These are phyloP conservation scores for Sebastes schlegelii DNA, from an alignment of 2,113 vertebrate species.

Conservation along the genomic window DNA sequence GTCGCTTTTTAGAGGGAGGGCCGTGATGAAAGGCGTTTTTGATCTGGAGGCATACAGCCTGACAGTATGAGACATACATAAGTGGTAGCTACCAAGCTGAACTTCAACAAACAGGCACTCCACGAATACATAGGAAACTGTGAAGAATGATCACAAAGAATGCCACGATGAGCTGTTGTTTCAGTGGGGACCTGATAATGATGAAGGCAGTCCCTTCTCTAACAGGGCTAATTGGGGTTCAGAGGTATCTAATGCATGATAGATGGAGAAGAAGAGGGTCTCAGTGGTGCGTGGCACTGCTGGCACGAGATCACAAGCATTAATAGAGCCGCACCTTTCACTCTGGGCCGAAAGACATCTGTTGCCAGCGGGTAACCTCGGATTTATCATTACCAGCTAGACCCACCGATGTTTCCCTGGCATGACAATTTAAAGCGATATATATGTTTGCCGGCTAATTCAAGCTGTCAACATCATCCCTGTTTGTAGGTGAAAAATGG, in stretches of 20 bases:
- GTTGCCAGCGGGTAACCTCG: slow-evolving; percentile 80
- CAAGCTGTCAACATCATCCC: slow-evolving; percentile 80
- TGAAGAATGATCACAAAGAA: slow-evolving; percentile 56
- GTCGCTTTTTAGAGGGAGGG: slow-evolving; percentile 16
- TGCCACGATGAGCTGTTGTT: slow-evolving; percentile 48
- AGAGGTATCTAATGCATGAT: slow-evolving; percentile 77
- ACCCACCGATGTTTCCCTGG: slow-evolving; percentile 75
- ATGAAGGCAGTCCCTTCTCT: slow-evolving; percentile 66
- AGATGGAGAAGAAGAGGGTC: slow-evolving; percentile 70
- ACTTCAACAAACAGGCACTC: slow-evolving; percentile 49
- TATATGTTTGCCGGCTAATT: slow-evolving; percentile 82
- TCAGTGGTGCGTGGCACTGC: slow-evolving; percentile 67
- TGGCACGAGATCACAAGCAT: slow-evolving; percentile 81
- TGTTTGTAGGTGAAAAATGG: slow-evolving; percentile 84
- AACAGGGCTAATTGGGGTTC: slow-evolving; percentile 79
- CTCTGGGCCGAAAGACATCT: slow-evolving; percentile 82
- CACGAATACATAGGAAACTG: slow-evolving; percentile 37
- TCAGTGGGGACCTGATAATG: slow-evolving; percentile 63
- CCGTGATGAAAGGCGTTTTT: slow-evolving; percentile 54
- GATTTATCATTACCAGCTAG: slow-evolving; percentile 79
- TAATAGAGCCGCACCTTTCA: slow-evolving; percentile 80
- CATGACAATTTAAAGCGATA: slow-evolving; percentile 79
- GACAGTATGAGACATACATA: slow-evolving; percentile 33
- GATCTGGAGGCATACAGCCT: slow-evolving; percentile 45
- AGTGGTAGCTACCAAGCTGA: slow-evolving; percentile 40